Evolutionary conservation across 2,113 vertebrate species (phyloP), one percentile per base, ranked within the genome.

Genomic region (Bubalus kerabau): DNA sequence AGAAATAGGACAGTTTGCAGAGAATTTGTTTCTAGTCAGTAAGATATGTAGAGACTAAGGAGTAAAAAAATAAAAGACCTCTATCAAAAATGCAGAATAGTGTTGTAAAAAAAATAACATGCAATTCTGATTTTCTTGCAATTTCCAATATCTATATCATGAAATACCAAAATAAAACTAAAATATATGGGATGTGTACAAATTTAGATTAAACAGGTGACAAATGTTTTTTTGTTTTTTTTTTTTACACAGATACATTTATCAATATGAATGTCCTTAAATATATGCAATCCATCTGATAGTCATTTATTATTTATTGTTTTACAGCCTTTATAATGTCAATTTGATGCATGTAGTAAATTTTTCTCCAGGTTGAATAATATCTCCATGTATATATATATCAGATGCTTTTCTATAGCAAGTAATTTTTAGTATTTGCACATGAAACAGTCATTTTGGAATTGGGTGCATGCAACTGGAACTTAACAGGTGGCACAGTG

Each of bases 321-420:
- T 96, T 96, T 96, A 80, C 21, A 89, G n/a, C 16, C 30, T 91
- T 67, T 82, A 50, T 91, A 90, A 76, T 91, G 88, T 86, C 96
- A 97, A 5, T 93, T 94, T 98, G 85, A 98, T 94, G 40, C 54
- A 97, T 83, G 21, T 46, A 93, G 74, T 95, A 96, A 87, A 96
- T 96, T 98, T 97, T 95, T 91, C 64, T 90, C 96, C 81, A 57
- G 82, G 85, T 94, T 98, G 87, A 98, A 74, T 98, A 93, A 98
- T 98, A 94, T 80, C 67, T 32, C 19, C 60, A 54, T 80, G 40
- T 71, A 74, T 91, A 32, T 46, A 46, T 46, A 7, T 46, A 46
- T 46, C 43, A 46, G 92, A 98, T 98, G 95, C 64, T 98, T 97
- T 96, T 82, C 82, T 94, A 24, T 46, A 94, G 28, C 36, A 92